These are phyloP conservation scores for Halcyon senegalensis DNA, from an alignment of 2,113 vertebrate genomes.

Conservation along the genomic window DNA sequence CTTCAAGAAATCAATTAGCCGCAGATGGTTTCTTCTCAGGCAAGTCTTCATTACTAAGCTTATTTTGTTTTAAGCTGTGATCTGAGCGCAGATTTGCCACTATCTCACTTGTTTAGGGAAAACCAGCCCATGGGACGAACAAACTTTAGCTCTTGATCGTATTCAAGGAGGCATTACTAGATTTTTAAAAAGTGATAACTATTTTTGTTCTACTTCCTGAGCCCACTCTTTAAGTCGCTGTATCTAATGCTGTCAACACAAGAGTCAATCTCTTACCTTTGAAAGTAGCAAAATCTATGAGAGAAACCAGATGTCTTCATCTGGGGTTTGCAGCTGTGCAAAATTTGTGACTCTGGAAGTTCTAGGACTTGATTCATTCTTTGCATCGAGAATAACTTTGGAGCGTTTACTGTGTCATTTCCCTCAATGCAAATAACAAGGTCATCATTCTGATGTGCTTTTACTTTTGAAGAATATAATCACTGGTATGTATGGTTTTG, in stretches of 20 bases:
- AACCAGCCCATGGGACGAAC: not conserved
- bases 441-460: not conserved
- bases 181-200: not conserved
- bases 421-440: not conserved
- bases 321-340: not conserved
- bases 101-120: not conserved
- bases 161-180: rapidly evolving
- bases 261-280: not conserved
- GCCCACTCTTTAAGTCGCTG: not conserved
- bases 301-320: not conserved
- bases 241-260: rapidly evolving
- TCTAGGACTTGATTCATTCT: not conserved
- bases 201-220: not conserved
- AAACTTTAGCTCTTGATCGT: not conserved
- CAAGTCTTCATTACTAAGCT: not conserved
- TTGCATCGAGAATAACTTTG: not conserved
- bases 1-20: not conserved
- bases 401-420: not conserved
- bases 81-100: not conserved
- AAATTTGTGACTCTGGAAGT: not conserved
- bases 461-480: not conserved
- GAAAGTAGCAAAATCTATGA: not conserved
- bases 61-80: not conserved
- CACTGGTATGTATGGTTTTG: not conserved
- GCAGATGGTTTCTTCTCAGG: not conserved